Base-by-base conservation (phyloP, 2,113 vertebrate species). In the Hippoglossus stenolepis region DNA sequence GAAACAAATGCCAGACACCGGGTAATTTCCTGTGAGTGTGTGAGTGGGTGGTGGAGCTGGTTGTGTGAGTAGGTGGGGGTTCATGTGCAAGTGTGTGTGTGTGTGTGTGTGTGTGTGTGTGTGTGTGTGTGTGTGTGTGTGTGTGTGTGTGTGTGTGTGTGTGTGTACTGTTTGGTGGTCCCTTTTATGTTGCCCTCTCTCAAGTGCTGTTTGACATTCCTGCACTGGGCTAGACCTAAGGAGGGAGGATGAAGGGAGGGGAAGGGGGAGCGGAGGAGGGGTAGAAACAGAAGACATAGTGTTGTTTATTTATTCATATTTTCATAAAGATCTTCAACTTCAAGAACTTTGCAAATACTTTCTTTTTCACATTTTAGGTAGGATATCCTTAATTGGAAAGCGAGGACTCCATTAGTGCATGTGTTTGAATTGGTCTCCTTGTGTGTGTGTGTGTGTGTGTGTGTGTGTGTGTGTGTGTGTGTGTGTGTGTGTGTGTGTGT, bases 11-110 rank as follows among this genome's bases (percentile, higher is more conserved):
- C 85, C 86, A 89, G 76, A 79, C 70, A 15, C 65, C 0, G 31
- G 73, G 79, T 79, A 63, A 83, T 91, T 93, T 93, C 82, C 91
- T 85, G 79, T 45, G 65, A 73, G 77, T 70, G 51, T 26, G 20
- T 57, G 11, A 45, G 43, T 21, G 35, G 24, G 28, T 70, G 67
- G 47, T 20, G 10, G 40, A 31, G 10, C 40, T 20, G 15, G 21
- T 60, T 70, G 51, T 26, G 20, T 57, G 11, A 38, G 43, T 21
- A 24, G n/a, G 28, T 70, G 67, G 40, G 23, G 7, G 40, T 43
- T 10, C 28, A 15, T 20, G 21, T 60, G 35, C 9, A 10, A 9
- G 8, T 38, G 35, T 35, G 35, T 35, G 1, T 35, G 35, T 85
- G 80, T 40, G 64, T 73, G 75, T 67, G 47, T 23, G 17, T 53